Evolutionary conservation across 23 tunicate genomes (phyloP).

Genomic region (Halocynthia roretzi): DNA sequence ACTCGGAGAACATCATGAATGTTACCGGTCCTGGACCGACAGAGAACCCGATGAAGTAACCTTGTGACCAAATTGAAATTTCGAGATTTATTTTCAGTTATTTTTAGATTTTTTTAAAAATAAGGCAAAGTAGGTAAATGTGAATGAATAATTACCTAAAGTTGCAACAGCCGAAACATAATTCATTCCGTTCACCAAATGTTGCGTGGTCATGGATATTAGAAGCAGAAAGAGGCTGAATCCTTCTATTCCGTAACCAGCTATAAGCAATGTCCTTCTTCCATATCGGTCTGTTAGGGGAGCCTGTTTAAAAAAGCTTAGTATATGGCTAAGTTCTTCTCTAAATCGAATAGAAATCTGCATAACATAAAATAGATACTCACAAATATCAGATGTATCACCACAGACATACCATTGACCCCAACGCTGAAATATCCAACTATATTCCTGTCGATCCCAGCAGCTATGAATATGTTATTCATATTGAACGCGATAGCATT

Average conservation of each 20-base stretch:
- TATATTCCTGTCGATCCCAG: constrained; percentile 10
- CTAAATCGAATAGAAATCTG: not conserved
- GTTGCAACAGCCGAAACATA: constrained; percentile 20
- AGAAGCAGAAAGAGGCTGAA: constrained; percentile 14
- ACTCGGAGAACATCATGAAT: constrained; percentile 30
- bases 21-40: constrained; percentile 75
- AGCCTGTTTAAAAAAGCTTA: constrained; percentile 4
- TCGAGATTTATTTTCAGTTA: no score
- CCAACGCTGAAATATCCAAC: constrained; percentile 11
- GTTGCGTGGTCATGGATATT: constrained; percentile 12
- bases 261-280: constrained; percentile 13
- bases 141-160: constrained; percentile 12
- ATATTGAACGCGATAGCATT: constrained; percentile 29
- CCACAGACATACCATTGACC: not conserved
- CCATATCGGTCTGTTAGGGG: constrained; percentile 21
- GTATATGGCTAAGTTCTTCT: not conserved
- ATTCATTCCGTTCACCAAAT: constrained; percentile 3
- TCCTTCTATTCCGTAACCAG: constrained; percentile 15
- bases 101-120: not conserved
- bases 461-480: constrained; percentile 13
- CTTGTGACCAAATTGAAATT: not conserved
- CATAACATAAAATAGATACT: not conserved
- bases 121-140: not conserved
- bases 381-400: no score
- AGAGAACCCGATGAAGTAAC: constrained; percentile 49